Conservation (phyloP, 2,888 invertebrate species). For the Caenorhabditis panamensis region DNA sequence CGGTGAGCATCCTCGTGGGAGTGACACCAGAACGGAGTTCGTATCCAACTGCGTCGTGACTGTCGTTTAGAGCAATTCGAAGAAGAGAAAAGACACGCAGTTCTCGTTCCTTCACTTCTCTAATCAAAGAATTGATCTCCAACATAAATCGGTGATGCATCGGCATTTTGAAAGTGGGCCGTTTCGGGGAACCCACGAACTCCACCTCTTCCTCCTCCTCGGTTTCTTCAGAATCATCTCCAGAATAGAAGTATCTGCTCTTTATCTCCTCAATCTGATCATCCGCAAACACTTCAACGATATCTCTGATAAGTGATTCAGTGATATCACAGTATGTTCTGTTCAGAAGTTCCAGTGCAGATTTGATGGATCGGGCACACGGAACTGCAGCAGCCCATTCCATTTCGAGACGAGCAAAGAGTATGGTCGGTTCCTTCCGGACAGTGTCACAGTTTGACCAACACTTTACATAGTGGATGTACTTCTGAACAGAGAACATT, state of each 20-base stretch:
- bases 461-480: constrained; percentile 63
- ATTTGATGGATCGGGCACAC: constrained; percentile 57
- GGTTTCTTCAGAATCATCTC: constrained; percentile 26
- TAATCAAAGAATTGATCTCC: constrained; percentile 36
- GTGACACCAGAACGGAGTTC: constrained; percentile 18
- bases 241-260: constrained; percentile 27
- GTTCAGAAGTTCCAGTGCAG: constrained; percentile 48
- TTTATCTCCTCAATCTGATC: constrained; percentile 55
- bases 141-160: constrained; percentile 40
- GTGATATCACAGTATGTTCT: constrained; percentile 52
- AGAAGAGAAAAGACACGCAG: constrained; percentile 63
- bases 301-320: constrained; percentile 33
- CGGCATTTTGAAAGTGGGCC: constrained; percentile 9
- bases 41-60: constrained; percentile 55
- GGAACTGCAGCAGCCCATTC: constrained; percentile 61
- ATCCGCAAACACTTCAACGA: constrained; percentile 52
- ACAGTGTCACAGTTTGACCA: constrained; percentile 61
- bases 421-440: constrained; percentile 34
- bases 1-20: background rate
- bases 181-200: constrained; percentile 4
- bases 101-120: constrained; percentile 59
- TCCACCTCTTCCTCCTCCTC: constrained; percentile 31
- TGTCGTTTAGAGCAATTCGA: constrained; percentile 52
- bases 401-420: constrained; percentile 57
- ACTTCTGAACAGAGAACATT: constrained; percentile 64